A percentile compares a stretch with the other conserved stretches of the same genome.
These are phyloP conservation scores for Thamnaconus septentrionalis DNA, from an alignment of 2,113 vertebrate genomes.

Conservation along the genomic window DNA sequence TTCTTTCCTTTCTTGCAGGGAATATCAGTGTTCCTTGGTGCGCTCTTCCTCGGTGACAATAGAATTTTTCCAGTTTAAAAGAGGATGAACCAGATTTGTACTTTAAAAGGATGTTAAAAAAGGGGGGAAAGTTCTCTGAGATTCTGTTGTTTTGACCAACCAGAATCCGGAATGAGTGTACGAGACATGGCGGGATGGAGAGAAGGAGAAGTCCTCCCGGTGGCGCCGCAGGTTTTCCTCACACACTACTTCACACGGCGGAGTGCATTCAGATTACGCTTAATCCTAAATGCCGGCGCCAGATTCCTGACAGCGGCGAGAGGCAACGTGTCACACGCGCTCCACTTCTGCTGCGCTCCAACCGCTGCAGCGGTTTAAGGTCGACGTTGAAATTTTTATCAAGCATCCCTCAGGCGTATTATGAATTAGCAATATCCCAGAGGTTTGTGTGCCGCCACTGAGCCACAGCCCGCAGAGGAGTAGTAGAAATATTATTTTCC, in stretches of 20 bases:
- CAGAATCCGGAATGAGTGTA: neutral
- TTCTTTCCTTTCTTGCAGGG: too few relatives aligned
- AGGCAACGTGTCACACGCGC: constrained; percentile 28
- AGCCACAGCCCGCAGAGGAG: constrained; percentile 9
- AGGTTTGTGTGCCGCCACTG: constrained; percentile 32
- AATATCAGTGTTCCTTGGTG: too few relatives aligned
- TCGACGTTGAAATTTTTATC: constrained; percentile 42
- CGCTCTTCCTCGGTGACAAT: too few relatives aligned
- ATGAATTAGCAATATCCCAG: constrained; percentile 29
- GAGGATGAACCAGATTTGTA: too few relatives aligned
- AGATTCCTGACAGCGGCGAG: constrained; percentile 47
- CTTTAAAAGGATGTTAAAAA: too few relatives aligned
- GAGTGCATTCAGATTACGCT: constrained; percentile 51
- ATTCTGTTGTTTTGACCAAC: too few relatives aligned
- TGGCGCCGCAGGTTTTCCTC: constrained; percentile 13
- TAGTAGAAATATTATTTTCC: neutral
- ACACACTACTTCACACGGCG: constrained; percentile 35
- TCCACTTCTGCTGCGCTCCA: constrained; percentile 38
- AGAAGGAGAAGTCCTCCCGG: constrained; percentile 3
- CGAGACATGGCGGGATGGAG: neutral
- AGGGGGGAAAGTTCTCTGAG: too few relatives aligned
- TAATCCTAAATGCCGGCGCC: constrained; percentile 55
- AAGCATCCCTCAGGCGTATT: constrained; percentile 30
- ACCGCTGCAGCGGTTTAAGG: constrained; percentile 32
- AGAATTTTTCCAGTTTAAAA: too few relatives aligned